These are phyloP conservation scores for Mayetiola destructor DNA, from an alignment of 2,888 invertebrate species.

Conservation along the genomic window DNA sequence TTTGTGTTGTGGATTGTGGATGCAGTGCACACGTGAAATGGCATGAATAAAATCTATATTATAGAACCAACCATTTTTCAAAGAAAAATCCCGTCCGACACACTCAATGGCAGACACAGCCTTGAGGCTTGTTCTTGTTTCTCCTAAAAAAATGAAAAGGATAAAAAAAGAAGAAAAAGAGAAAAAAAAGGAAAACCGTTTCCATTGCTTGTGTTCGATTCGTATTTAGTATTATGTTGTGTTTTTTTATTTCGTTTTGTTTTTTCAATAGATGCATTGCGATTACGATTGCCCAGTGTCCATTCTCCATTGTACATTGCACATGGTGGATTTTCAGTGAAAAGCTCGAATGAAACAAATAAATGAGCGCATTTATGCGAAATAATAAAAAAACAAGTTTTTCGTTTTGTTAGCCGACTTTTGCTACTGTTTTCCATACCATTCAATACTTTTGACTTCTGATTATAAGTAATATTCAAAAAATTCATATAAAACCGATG, in stretches of 20 bases:
- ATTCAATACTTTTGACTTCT: neutral
- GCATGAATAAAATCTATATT: constrained; percentile 6
- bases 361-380: too few species aligned
- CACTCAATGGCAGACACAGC: constrained; percentile 11
- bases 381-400: too few species aligned
- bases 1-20: too few species aligned
- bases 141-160: too few species aligned
- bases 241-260: neutral
- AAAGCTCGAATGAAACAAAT: too few species aligned
- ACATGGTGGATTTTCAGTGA: too few species aligned
- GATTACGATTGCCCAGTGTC: too few species aligned
- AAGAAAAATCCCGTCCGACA: constrained; percentile 7
- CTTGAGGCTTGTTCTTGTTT: constrained; percentile 12
- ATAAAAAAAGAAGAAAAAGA: too few species aligned
- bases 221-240: too few species aligned
- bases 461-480: neutral
- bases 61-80: constrained; percentile 12
- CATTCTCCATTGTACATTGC: too few species aligned
- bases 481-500: neutral
- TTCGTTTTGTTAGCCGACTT: neutral
- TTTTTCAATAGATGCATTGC: neutral
- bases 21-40: constrained; percentile 6
- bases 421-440: neutral
- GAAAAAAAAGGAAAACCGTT: neutral
- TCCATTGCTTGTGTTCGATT: too few species aligned